Evolutionary conservation across 2,797 vertebrate genomes (phyloP).

Genomic region (Potorous gilbertii): DNA sequence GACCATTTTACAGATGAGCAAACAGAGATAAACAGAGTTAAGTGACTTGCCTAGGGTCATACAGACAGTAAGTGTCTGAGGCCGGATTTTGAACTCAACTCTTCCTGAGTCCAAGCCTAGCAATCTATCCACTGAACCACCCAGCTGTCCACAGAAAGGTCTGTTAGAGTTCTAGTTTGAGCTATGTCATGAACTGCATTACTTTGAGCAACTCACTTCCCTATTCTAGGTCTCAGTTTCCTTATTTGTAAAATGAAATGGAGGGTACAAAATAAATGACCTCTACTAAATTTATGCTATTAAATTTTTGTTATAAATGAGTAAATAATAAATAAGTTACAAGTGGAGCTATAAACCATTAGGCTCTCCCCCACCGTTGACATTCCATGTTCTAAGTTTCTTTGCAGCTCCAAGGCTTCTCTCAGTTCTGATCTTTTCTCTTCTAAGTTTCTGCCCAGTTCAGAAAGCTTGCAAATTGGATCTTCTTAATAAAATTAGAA

Average conservation of each 20-base stretch:
- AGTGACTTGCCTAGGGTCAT: background rate
- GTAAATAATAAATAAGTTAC: background rate
- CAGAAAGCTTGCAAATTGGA: background rate
- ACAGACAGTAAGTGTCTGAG: background rate
- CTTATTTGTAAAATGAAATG: background rate
- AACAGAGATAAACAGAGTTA: background rate
- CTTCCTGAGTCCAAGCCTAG: no score
- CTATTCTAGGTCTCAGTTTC: background rate
- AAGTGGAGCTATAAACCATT: background rate
- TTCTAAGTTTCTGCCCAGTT: background rate
- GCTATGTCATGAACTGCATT: no score
- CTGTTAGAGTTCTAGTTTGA: no score
- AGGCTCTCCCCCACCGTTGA: background rate
- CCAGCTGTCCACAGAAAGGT: no score
- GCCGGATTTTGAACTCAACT: no score
- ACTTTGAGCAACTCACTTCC: background rate
- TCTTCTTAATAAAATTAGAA: background rate
- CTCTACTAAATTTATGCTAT: background rate
- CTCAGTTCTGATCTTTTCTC: background rate
- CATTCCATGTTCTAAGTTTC: background rate
- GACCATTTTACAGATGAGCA: background rate
- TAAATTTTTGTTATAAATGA: no score
- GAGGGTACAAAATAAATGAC: background rate
- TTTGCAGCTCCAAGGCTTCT: background rate
- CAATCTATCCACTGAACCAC: no score